Conservation (phyloP, 2,113 vertebrate genomes). For the Nannobrachium achirus region DNA sequence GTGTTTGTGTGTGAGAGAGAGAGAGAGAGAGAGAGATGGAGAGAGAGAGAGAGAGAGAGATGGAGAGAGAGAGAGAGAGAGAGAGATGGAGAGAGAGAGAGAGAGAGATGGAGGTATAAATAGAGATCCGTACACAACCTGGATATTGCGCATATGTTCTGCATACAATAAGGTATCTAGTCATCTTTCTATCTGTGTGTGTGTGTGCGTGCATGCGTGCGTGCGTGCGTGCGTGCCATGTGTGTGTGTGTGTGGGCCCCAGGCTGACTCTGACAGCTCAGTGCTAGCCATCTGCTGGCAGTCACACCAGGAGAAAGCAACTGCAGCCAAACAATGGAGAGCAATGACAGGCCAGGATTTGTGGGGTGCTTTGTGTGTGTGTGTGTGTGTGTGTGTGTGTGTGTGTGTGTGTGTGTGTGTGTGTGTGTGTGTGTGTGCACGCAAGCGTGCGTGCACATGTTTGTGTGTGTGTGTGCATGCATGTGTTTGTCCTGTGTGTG, state of each 20-base stretch:
- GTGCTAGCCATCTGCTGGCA: conserved; percentile 83
- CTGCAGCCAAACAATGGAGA: conserved; percentile 79
- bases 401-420: conserved; percentile 39
- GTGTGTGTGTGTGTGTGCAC: conserved; percentile 22
- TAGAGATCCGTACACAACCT: conserved; percentile 39
- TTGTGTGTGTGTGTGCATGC: neutral
- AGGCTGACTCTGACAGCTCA: conserved; percentile 77
- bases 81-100: conserved; percentile 19
- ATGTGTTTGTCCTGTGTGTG: neutral
- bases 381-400: conserved; percentile 26
- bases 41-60: neutral
- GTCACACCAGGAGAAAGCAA: conserved; percentile 82
- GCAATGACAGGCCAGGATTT: conserved; percentile 83
- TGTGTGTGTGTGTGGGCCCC: conserved; percentile 71
- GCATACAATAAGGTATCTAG: conserved; percentile 66
- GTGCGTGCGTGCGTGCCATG: conserved; percentile 41
- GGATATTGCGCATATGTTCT: conserved; percentile 75
- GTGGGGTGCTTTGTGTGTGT: conserved; percentile 58
- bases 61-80: conserved; percentile 16
- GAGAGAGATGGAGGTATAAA: conserved; percentile 30
- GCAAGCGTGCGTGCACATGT: neutral
- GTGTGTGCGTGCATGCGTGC: conserved; percentile 8
- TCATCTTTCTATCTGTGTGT: conserved; percentile 5
- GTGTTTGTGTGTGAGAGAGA: conserved; percentile 1
- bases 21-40: neutral